Conservation (phyloP, 92 coral and sea anemone genomes). For the Phenganax stokvisi region DNA sequence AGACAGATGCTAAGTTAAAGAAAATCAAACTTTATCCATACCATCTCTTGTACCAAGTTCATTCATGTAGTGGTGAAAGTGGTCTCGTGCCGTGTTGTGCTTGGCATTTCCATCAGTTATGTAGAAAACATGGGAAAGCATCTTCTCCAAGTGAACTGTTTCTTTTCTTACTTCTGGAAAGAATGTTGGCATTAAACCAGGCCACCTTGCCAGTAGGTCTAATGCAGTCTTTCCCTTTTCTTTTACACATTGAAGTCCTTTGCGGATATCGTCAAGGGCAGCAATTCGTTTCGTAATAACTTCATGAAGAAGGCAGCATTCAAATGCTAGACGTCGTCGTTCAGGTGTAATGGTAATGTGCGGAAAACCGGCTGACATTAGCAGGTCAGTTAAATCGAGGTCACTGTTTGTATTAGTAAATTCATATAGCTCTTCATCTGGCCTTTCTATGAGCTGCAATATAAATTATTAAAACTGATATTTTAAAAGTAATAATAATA, state of each 20-base stretch:
- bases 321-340: slow-evolving; percentile 31
- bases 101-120: too few relatives aligned
- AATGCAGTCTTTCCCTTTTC: slow-evolving; percentile 32
- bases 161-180: slow-evolving; percentile 25
- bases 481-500: too few relatives aligned
- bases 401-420: neutral
- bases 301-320: slow-evolving; percentile 33
- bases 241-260: slow-evolving; percentile 28
- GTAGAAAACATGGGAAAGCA: too few relatives aligned
- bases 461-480: too few relatives aligned
- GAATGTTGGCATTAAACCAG: slow-evolving; percentile 5
- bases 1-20: too few relatives aligned
- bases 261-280: slow-evolving; percentile 38
- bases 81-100: too few relatives aligned
- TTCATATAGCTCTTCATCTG: neutral
- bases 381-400: slow-evolving; percentile 22
- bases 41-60: too few relatives aligned
- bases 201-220: slow-evolving; percentile 28
- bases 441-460: too few relatives aligned
- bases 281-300: slow-evolving; percentile 36
- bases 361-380: slow-evolving; percentile 40
- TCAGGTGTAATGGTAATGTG: slow-evolving; percentile 18
- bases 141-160: neutral
- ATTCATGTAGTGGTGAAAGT: too few relatives aligned
- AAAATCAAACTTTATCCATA: too few relatives aligned